phyloP scores from a whole-genome alignment of 2,888 invertebrate genomes.

The Pemphredon lugubris region DNA sequence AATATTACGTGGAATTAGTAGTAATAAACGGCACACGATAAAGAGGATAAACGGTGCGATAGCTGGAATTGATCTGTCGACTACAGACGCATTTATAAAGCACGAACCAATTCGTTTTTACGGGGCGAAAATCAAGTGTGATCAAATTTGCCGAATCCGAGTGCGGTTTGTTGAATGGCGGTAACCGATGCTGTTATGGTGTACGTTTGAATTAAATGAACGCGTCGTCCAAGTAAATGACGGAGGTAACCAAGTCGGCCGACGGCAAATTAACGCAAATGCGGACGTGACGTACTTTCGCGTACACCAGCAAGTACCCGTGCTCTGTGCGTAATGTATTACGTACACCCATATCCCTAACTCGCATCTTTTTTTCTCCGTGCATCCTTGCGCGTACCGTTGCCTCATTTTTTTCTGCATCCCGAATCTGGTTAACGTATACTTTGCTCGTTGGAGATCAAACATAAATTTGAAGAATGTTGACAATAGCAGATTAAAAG shows the following conservation, averaged over 20 bases:
- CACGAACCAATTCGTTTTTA: too few relatives aligned
- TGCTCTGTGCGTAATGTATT: slow-evolving; percentile 36
- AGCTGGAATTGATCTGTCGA: too few relatives aligned
- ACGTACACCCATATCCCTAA: slow-evolving; percentile 33
- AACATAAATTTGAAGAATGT: too few relatives aligned
- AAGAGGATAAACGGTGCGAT: too few relatives aligned
- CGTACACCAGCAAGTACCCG: slow-evolving; percentile 46
- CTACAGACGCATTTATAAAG: too few relatives aligned
- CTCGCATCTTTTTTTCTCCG: slow-evolving; percentile 29
- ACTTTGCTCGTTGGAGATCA: too few relatives aligned
- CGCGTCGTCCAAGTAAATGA: slow-evolving; percentile 60
- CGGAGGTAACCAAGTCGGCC: slow-evolving; percentile 55
- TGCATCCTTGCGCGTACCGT: neutral
- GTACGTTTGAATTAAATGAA: slow-evolving; percentile 17
- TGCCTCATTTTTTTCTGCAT: neutral
- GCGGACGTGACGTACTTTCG: slow-evolving; percentile 78
- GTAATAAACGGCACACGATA: too few relatives aligned
- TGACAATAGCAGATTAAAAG: too few relatives aligned
- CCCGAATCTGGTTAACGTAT: neutral
- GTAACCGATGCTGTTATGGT: too few relatives aligned
- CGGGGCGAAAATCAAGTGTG: neutral
- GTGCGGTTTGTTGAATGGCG: neutral
- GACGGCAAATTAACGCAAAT: slow-evolving; percentile 76
- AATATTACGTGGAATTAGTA: too few relatives aligned
- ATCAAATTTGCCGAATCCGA: neutral